Evolutionary conservation across 1,140 invertebrate species (phyloP).

Genomic region (Pogonognathellus flavescens): DNA sequence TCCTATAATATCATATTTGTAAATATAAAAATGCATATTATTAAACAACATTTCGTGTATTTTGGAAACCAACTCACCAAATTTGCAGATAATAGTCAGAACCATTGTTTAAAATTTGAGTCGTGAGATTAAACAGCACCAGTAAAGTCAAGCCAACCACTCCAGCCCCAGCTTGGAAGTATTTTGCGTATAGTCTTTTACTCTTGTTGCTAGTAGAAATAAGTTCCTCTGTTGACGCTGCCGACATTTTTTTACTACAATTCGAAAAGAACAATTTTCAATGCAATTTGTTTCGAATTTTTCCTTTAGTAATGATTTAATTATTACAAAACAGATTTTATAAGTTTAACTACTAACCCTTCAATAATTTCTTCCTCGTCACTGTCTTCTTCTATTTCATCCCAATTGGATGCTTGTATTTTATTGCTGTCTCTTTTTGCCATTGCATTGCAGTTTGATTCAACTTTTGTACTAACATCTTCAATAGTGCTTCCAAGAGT

Average conservation of each 20-base stretch:
- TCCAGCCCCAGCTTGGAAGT: conserved; percentile 71
- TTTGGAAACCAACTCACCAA: too few species aligned
- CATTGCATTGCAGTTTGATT: background rate
- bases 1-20: too few species aligned
- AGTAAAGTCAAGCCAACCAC: conserved; percentile 67
- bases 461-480: background rate
- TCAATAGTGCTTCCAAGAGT: background rate
- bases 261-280: too few species aligned
- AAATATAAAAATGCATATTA: too few species aligned
- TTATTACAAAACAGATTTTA: too few species aligned
- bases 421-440: too few species aligned
- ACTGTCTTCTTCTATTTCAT: too few species aligned
- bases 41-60: too few species aligned
- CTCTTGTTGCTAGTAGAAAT: conserved; percentile 69
- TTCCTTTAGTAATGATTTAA: background rate
- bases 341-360: background rate
- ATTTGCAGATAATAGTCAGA: conserved; percentile 77
- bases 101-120: conserved; percentile 72
- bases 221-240: too few species aligned
- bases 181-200: too few species aligned
- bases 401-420: too few species aligned
- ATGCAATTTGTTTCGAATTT: conserved; percentile 57
- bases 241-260: conserved; percentile 59
- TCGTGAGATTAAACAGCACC: conserved; percentile 68
- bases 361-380: background rate